Percentiles rank a stretch among this genome's conserved stretches.
Conservation (phyloP, 2,888 invertebrate genomes). For the Ariolimax columbianus region DNA sequence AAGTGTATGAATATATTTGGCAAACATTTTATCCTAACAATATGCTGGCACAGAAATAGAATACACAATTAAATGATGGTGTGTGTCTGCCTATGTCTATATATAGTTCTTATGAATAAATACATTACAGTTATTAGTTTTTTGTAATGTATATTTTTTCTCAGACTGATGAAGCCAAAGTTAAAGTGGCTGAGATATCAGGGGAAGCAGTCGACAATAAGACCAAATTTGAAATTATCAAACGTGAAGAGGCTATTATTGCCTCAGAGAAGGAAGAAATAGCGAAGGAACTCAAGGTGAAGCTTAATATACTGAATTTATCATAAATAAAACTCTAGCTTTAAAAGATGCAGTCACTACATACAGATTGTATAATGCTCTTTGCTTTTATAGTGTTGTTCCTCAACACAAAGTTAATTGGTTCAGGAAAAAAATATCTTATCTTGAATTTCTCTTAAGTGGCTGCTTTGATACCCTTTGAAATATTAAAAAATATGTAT, state of each 20-base stretch:
- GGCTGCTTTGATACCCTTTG: no score
- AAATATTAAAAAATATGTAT: no score
- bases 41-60: not conserved
- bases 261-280: conserved; percentile 82
- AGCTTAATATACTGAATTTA: not conserved
- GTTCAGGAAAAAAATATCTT: no score
- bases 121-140: no score
- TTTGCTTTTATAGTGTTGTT: no score
- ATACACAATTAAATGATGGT: not conserved
- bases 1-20: no score
- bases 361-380: no score
- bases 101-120: not conserved
- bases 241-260: conserved; percentile 91
- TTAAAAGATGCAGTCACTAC: no score
- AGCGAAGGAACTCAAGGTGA: conserved; percentile 53
- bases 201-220: conserved; percentile 93
- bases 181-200: conserved; percentile 95
- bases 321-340: not conserved
- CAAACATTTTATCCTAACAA: no score
- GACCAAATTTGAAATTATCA: conserved; percentile 91
- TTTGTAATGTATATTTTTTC: not conserved
- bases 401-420: no score
- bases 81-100: not conserved
- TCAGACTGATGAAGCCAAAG: conserved; percentile 88
- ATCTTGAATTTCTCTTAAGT: no score